A percentile compares a stretch with the other conserved stretches of the same genome.
Conservation (phyloP, 1,140 invertebrate species). For the Drosophila erecta region DNA sequence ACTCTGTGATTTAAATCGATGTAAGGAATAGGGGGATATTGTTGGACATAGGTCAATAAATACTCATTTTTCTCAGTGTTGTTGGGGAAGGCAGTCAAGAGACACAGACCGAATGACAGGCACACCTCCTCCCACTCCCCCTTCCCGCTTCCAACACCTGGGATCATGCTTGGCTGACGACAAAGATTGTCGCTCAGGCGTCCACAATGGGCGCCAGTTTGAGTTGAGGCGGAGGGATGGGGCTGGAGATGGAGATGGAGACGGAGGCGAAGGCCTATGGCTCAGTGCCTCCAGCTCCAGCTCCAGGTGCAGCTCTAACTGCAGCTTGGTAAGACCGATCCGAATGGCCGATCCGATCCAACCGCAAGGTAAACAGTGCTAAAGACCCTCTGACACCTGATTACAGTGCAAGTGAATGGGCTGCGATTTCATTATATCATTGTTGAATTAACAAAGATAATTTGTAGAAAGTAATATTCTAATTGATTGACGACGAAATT, state of each 20-base stretch:
- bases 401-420: constrained; percentile 2
- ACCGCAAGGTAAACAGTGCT: constrained; percentile 39
- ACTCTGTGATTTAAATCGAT: too few relatives aligned
- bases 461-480: not conserved
- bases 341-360: not conserved
- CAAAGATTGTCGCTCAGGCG: constrained; percentile 75
- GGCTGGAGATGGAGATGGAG: too few relatives aligned
- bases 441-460: not conserved
- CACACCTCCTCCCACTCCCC: not conserved
- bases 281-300: constrained; percentile 7
- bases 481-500: too few relatives aligned
- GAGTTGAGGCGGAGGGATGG: not conserved
- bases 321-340: not conserved
- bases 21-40: too few relatives aligned
- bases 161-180: constrained; percentile 62
- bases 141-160: constrained; percentile 1
- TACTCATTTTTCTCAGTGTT: constrained; percentile 1
- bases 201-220: constrained; percentile 65
- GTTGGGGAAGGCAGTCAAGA: constrained; percentile 11
- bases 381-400: constrained; percentile 18
- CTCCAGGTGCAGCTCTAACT: not conserved
- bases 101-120: constrained; percentile 36
- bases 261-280: constrained; percentile 30
- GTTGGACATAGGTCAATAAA: too few relatives aligned
- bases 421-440: not conserved